Conservation (phyloP, 2,797 vertebrate species). For the Eidolon dupreanum region DNA sequence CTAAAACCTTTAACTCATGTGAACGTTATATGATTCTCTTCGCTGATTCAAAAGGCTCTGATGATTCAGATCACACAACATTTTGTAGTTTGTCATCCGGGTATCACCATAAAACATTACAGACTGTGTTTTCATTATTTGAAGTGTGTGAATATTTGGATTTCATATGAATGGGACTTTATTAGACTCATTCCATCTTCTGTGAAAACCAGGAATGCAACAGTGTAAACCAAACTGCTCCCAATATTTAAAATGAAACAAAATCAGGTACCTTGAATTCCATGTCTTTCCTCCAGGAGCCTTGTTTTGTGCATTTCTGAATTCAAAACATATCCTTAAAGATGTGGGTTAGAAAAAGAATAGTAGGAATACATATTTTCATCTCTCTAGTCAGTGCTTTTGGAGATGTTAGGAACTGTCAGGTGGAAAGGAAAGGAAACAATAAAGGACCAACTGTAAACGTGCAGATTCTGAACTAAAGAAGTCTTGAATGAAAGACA, state of each 20-base stretch:
- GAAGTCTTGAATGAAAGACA: background rate
- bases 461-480: background rate
- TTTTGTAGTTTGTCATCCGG: background rate
- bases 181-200: background rate
- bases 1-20: too few species aligned
- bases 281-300: background rate
- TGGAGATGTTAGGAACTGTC: background rate
- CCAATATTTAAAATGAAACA: background rate
- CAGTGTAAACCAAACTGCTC: background rate
- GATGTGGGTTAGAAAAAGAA: background rate
- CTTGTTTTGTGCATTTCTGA: background rate
- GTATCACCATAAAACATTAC: background rate
- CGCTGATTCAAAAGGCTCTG: background rate
- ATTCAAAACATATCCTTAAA: background rate
- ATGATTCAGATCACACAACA: background rate
- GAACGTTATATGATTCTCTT: background rate
- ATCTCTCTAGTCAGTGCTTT: background rate
- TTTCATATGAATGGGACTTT: background rate
- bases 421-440: constrained; percentile 19
- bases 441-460: background rate
- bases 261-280: background rate
- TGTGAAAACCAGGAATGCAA: background rate
- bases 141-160: background rate
- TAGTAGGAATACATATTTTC: background rate
- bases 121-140: background rate